Base-by-base conservation (phyloP, 2,113 vertebrate species). In the Channa maculata region DNA sequence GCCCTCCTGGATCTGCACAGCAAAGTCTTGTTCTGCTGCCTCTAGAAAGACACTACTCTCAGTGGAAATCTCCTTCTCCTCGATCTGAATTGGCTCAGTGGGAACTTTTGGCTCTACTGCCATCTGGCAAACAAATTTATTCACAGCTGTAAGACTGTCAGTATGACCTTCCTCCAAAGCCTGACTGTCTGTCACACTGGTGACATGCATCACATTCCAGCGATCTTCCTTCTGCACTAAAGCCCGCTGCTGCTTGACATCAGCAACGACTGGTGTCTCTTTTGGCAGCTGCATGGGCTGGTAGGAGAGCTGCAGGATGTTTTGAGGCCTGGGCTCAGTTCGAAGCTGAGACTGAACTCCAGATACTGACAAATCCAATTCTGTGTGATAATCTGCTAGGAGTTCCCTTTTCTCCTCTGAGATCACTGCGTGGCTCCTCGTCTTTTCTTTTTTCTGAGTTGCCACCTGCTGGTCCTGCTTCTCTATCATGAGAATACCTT, bases 1-100 rank as follows among this genome's bases (percentile, higher is more conserved):
- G 39, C 94, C 94, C 83, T 97, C 95, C 3, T 92, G 84, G 48
- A 95, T 95, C 66, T 95, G 91, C 80, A 91, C 90, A 45, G 95
- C 95, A 90, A 95, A 94, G 83, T 96, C 95, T 86, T 95, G 92
- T 55, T 94, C 91, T 66, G 94, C 77, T 63, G 91, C 91, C 75
- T 95, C 87, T 63, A 97, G 89, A 5, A 88, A 71, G 66, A 70
- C 65, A 14, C 86, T 78, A 12, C 75, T 95, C 90, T 96, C 96
- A 50, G 96, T 92, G 14, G 92, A 83, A 5, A 95, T 60, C 49
- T 87, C 90, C 55, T 92, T 91, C 70, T 91, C 90, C 69, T 86
- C 94, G 8, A 93, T 85, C 64, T 91, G 93, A 6, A 88, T 33
- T 3, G 91, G 79, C 83, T 96, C 94, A 1, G 91, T 88, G n/a